phyloP scores from a whole-genome alignment of 2,113 vertebrate genomes.

The Donacobius atricapilla region DNA sequence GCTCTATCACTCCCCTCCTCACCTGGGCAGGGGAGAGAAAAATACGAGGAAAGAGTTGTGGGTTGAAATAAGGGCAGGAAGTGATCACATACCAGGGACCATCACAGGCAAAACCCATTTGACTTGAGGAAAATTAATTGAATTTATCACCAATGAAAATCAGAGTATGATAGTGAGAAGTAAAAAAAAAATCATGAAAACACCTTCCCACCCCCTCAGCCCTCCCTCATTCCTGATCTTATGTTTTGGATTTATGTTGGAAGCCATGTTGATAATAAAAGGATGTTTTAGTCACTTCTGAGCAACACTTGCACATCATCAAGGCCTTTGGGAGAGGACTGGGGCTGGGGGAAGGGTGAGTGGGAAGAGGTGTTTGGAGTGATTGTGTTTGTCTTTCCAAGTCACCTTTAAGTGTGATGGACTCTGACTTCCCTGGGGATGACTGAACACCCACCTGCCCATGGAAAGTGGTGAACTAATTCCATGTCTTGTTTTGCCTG shows the following conservation, averaged over 20 bases:
- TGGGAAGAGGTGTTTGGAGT: not conserved
- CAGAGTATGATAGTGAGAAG: not conserved
- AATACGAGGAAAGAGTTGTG: not conserved
- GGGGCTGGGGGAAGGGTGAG: no score
- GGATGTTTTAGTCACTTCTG: not conserved
- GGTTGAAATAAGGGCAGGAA: not conserved
- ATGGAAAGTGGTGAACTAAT: not conserved
- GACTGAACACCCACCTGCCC: no score
- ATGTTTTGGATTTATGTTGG: not conserved
- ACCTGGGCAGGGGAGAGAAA: not conserved
- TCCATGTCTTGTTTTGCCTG: not conserved
- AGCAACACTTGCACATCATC: not conserved
- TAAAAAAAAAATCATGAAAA: not conserved
- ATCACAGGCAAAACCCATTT: not conserved
- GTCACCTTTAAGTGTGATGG: not conserved
- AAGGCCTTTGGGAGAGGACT: not conserved
- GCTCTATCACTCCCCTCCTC: not conserved
- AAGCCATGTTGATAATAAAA: not conserved
- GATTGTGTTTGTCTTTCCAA: not conserved
- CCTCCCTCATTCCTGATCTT: no score
- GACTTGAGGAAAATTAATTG: not conserved
- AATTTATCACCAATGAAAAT: not conserved
- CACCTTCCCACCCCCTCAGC: accelerated
- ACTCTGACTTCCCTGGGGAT: not conserved
- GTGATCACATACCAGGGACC: not conserved